Evolutionary conservation across 2,797 vertebrate species (phyloP), one percentile per base, ranked within the genome.

Genomic region (Scleropages formosus): DNA sequence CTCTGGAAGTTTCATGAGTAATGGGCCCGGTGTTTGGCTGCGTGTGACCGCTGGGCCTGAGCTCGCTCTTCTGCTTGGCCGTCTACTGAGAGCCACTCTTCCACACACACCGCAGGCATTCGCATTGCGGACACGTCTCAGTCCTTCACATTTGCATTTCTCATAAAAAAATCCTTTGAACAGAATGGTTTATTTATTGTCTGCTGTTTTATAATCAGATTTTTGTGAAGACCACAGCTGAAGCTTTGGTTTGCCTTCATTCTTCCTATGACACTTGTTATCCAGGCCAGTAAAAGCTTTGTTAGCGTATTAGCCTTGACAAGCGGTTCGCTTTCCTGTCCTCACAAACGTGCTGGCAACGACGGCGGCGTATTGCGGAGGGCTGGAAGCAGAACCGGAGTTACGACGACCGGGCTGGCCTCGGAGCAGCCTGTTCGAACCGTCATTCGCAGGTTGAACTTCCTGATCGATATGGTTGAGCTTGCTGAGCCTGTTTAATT

Each of bases 171-270:
- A 91, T 92, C 91, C 90, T 80, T 76, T 69, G 85, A 87, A 91
- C 83, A 92, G 89, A 92, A 92, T 88, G 80, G 90, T 85, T 89
- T 93, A 89, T 92, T 92, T 92, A 91, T 91, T 91, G 89, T 90
- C 86, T 86, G 72, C 84, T 39, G 2, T 88, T 87, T 85, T 88
- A 90, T 90, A 91, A 83, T 88, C 89, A 89, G 87, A 91, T 89
- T 87, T 91, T 91, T 89, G 20, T 27, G 4, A 47, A 90, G 88
- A 88, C 87, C 82, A 87, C 85, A 86, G 89, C 89, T 88, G 86
- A 83, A 90, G 88, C 89, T 91, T 90, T 90, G 89, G 90, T 90
- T 86, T 82, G 18, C 18, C 84, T 78, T 85, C 84, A 84, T 73
- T 90, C 80, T 82, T 84, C 84, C 92, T 92, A 92, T 91, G 91